Evolutionary conservation across 2,888 invertebrate species (phyloP), one percentile per base, ranked within the genome.

Genomic region (Pseudococcus viburni): DNA sequence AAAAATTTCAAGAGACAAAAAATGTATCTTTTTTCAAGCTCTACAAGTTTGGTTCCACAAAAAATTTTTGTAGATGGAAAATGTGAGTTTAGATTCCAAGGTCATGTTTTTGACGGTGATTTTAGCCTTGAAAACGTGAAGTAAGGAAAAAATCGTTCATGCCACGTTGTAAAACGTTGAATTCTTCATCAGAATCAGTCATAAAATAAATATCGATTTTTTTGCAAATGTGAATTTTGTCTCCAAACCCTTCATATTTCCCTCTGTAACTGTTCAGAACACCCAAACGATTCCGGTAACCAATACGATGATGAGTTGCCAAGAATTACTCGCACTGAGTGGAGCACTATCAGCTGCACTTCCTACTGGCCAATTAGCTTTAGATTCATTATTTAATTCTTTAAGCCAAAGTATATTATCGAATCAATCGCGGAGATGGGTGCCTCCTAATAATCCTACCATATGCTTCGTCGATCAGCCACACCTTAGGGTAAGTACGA

Each of bases 281-380:
- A 87, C 42, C 19, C 86, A 84, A 26, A 26, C 68, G 7, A 84
- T 80, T 17, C 33, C 85, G 9, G 80, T 80, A 17, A 84, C 89
- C 9, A 89, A 89, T 64, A 68, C 88, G 11, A 68, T 85, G 87
- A 95, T 96, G 94, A 96, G 96, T 0, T 98, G 97, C 91, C 97
- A 97, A 92, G 97, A 97, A 92, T 93, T 98, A 46, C 93, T 98
- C 89, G 98, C 98, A n/a, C 93, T 98, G 88, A 96, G 96, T 85
- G 98, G 98, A 12, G 97, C 97, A 0, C 94, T 98, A 88, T 97
- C 97, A 89, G 98, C 98, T 0, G 97, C 97, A 0, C 92, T 97
- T 89, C 97, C 97, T 2, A 97, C 97, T 6, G 96, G 96, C 26
- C 96, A 96, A 91, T 92, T 96, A 85, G 91, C 91, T 42, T 90